A percentile compares a stretch with the other conserved stretches of the same genome.
phyloP scores from a whole-genome alignment of 2,888 invertebrate species.

The Aphodius granarius region DNA sequence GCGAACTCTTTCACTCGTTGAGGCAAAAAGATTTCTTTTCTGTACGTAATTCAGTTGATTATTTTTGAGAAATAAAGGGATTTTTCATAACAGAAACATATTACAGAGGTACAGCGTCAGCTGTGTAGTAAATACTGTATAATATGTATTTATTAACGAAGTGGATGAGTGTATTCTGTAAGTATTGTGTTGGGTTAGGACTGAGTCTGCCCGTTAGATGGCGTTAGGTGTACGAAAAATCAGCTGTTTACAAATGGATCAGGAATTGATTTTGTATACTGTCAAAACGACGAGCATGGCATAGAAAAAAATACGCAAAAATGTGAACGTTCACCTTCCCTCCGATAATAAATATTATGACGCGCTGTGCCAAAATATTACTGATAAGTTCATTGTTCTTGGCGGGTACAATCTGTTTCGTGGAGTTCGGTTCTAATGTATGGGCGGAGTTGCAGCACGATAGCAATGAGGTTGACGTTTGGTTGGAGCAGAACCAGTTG shows the following conservation, averaged over 20 bases:
- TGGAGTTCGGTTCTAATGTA: constrained; percentile 54
- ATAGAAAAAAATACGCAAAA: constrained; percentile 16
- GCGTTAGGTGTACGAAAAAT: background rate
- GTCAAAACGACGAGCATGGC: constrained; percentile 21
- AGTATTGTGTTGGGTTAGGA: background rate
- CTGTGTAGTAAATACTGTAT: no score
- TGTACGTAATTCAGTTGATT: no score
- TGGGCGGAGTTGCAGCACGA: constrained; percentile 48
- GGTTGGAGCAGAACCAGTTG: constrained; percentile 75
- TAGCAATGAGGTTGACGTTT: constrained; percentile 65
- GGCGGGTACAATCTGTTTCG: constrained; percentile 55
- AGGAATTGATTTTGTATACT: constrained; percentile 12
- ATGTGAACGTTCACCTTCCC: constrained; percentile 19
- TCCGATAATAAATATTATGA: constrained; percentile 40
- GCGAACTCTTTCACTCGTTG: no score
- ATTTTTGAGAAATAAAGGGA: no score
- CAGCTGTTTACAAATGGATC: background rate
- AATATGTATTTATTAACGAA: background rate
- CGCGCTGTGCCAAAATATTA: constrained; percentile 54
- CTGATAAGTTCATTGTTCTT: constrained; percentile 56
- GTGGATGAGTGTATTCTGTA: background rate
- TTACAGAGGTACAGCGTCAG: no score
- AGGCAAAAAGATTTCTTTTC: no score
- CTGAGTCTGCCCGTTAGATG: background rate
- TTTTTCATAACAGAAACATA: no score